Evolutionary conservation across 2,888 invertebrate genomes (phyloP).

Genomic region (Diploptera punctata): DNA sequence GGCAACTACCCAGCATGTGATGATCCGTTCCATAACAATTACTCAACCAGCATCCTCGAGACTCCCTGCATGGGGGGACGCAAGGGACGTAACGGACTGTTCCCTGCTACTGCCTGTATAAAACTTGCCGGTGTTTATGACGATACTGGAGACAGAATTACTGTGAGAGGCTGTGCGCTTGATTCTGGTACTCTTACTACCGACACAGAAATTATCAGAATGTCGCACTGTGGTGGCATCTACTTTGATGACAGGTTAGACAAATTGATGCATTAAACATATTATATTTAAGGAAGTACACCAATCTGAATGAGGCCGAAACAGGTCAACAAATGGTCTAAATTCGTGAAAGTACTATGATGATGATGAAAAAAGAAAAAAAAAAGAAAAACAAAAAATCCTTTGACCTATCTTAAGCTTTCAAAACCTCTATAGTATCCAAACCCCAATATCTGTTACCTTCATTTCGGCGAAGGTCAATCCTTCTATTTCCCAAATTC

Average conservation of each 20-base stretch:
- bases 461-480: no score
- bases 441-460: no score
- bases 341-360: no score
- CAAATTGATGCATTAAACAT: no score
- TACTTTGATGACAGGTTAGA: constrained; percentile 82
- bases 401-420: no score
- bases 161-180: constrained; percentile 92
- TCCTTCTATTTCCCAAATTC: no score
- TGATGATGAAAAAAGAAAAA: no score
- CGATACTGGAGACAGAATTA: constrained; percentile 79
- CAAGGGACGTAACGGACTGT: constrained; percentile 90
- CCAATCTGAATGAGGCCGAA: no score
- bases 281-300: no score
- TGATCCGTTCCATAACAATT: constrained; percentile 95
- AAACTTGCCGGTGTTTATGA: constrained; percentile 92
- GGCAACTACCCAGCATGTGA: constrained; percentile 88
- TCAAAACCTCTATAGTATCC: no score
- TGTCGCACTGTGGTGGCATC: constrained; percentile 97
- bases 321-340: no score
- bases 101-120: constrained; percentile 96
- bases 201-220: constrained; percentile 94
- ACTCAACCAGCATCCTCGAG: constrained; percentile 81
- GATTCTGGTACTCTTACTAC: constrained; percentile 96
- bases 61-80: constrained; percentile 94
- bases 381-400: no score